These are phyloP conservation scores for Hydraecia micacea DNA, from an alignment of 2,888 invertebrate genomes.

Conservation along the genomic window DNA sequence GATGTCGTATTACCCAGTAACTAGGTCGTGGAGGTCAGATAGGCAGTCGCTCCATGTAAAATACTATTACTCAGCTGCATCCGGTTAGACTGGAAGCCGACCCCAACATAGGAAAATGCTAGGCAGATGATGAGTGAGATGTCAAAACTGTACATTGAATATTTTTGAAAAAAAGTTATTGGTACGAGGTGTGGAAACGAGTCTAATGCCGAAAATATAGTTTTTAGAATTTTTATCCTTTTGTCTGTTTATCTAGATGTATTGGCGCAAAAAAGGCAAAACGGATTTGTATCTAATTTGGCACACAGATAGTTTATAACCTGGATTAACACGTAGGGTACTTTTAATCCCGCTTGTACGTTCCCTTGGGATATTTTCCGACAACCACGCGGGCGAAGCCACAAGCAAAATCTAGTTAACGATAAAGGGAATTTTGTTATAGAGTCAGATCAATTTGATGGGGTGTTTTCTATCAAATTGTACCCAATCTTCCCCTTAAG, in stretches of 20 bases:
- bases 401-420: slow-evolving; percentile 8
- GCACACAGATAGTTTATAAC: background rate
- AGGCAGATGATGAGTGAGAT: no score
- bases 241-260: background rate
- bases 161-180: no score
- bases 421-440: slow-evolving; percentile 26
- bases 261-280: background rate
- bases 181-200: no score
- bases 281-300: background rate
- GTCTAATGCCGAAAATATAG: no score
- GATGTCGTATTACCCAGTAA: background rate
- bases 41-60: background rate
- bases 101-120: no score
- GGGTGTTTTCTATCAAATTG: slow-evolving; percentile 35
- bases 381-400: background rate
- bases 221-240: background rate
- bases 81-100: no score
- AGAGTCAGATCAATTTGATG: slow-evolving; percentile 36
- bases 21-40: background rate
- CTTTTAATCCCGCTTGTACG: background rate
- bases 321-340: background rate
- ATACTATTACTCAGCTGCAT: background rate
- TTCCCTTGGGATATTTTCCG: background rate
- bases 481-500: background rate
- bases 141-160: no score